Evolutionary conservation across 2,797 vertebrate genomes (phyloP).

Genomic region (Pitangus sulphuratus): DNA sequence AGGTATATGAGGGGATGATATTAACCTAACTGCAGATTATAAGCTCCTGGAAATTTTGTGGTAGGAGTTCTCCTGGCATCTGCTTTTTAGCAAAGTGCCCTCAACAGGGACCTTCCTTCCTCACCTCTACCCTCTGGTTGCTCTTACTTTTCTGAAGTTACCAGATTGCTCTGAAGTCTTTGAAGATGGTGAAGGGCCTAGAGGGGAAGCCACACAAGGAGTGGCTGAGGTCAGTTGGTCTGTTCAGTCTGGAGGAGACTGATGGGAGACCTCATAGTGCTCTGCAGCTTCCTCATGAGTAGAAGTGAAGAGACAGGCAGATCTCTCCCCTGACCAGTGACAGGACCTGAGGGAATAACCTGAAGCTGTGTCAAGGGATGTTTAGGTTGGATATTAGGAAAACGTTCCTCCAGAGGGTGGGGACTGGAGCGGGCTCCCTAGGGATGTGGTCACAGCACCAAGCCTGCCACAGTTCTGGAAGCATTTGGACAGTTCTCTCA

Average conservation of each 20-base stretch:
- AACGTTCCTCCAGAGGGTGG: neutral
- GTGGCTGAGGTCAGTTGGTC: neutral
- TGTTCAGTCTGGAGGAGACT: neutral
- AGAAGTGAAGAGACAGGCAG: neutral
- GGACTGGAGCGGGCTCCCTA: neutral
- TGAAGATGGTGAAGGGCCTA: neutral
- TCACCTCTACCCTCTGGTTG: neutral
- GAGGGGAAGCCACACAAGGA: neutral
- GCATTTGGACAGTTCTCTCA: neutral
- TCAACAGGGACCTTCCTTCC: neutral
- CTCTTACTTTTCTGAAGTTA: neutral
- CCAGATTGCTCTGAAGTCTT: neutral
- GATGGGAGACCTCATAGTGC: neutral
- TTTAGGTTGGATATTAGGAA: neutral
- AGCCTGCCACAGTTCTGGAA: neutral
- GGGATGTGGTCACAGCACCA: neutral
- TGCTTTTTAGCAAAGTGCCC: neutral
- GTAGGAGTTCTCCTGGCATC: neutral
- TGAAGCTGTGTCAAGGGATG: neutral
- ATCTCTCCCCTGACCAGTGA: neutral
- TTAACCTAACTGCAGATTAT: neutral
- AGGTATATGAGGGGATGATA: neutral
- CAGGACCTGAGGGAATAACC: rapidly evolving
- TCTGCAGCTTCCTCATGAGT: neutral
- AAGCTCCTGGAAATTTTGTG: neutral